A percentile compares a stretch with the other conserved stretches of the same genome.
phyloP scores from a whole-genome alignment of 2,113 vertebrate genomes.

The Prionailurus viverrinus region DNA sequence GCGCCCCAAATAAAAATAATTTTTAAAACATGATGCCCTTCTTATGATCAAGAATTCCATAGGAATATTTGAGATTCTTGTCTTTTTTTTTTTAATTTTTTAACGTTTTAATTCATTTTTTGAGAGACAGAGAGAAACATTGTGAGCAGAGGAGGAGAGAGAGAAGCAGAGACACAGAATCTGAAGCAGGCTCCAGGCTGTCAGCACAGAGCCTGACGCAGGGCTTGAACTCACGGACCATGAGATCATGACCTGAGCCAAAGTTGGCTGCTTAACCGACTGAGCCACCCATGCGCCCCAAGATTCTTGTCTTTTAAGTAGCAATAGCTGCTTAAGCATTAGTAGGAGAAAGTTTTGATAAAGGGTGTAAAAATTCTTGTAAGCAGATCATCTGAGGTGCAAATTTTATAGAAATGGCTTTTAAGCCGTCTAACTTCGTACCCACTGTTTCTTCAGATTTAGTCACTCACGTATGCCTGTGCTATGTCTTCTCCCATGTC shows the following conservation, averaged over 20 bases:
- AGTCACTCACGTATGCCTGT: not conserved
- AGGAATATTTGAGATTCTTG: constrained; percentile 35
- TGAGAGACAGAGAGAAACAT: too few species aligned
- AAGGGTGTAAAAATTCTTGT: not conserved
- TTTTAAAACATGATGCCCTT: not conserved
- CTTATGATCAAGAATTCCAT: constrained; percentile 33
- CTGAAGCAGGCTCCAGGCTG: too few species aligned
- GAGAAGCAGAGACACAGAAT: too few species aligned
- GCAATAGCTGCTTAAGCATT: not conserved
- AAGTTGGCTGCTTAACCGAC: too few species aligned
- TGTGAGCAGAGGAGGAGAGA: too few species aligned
- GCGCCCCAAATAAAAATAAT: not conserved
- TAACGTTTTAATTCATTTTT: too few species aligned
- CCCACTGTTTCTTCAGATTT: not conserved
- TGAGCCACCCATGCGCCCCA: too few species aligned
- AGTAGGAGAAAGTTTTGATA: not conserved
- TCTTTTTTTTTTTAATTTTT: not conserved
- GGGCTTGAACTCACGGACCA: too few species aligned
- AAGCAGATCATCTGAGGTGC: not conserved
- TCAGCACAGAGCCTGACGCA: too few species aligned
- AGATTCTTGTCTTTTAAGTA: constrained; percentile 9
- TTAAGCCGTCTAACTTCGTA: not conserved
- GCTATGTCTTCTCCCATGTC: not conserved
- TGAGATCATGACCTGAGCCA: too few species aligned
- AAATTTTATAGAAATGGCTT: not conserved